phyloP scores from a whole-genome alignment of 2,888 invertebrate species.

The Conomelus anceps region DNA sequence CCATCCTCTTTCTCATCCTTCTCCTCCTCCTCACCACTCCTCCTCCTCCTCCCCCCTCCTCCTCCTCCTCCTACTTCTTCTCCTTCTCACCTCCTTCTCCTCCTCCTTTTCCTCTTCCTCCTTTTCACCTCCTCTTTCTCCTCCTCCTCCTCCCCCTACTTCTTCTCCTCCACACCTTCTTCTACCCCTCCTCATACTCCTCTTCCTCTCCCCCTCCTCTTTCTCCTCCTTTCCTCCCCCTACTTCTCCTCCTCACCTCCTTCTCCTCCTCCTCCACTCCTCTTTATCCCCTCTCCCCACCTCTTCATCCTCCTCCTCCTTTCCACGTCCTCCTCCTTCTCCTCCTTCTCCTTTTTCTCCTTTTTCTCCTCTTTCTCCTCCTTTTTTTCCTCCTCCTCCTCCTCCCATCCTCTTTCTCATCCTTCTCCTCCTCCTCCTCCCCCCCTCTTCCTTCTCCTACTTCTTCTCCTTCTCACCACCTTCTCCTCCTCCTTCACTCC shows the following conservation, averaged over 20 bases:
- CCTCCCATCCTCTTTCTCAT: constrained; percentile 22
- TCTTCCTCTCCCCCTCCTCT: neutral
- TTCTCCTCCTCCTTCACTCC: constrained; percentile 15
- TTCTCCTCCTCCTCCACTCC: neutral
- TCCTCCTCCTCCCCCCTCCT: constrained; percentile 20
- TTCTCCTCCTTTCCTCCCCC: neutral
- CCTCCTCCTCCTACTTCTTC: neutral
- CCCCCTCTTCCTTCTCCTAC: constrained; percentile 22
- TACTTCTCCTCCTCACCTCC: neutral
- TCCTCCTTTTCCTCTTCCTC: no score
- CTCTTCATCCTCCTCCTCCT: neutral
- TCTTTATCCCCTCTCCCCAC: neutral
- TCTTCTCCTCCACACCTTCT: neutral
- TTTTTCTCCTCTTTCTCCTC: constrained; percentile 16
- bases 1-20: constrained; percentile 13
- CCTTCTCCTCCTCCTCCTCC: constrained; percentile 22
- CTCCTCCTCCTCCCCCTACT: no score
- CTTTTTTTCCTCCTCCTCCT: constrained; percentile 12
- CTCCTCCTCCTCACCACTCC: no score
- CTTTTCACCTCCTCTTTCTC: no score
- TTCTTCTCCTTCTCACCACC: constrained; percentile 13
- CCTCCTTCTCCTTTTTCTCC: constrained; percentile 9
- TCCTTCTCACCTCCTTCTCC: neutral
- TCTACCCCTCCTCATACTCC: no score
- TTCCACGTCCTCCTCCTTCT: neutral